Evolutionary conservation across 2,797 vertebrate species (phyloP), one percentile per base, ranked within the genome.

Genomic region (Neopelma chrysocephalum): DNA sequence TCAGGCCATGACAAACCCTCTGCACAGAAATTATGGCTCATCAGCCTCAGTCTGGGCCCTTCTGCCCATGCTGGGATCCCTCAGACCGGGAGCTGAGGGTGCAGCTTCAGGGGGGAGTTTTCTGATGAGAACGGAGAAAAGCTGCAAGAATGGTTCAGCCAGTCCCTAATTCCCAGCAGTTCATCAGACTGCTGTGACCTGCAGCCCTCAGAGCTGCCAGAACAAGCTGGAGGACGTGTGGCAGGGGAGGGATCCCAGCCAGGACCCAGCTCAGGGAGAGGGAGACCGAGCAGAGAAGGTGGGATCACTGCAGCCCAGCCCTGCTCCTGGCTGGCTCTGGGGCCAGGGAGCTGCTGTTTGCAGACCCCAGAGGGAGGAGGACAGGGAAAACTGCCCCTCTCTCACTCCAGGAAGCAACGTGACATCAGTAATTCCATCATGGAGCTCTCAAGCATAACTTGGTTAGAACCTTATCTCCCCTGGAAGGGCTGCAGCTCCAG

Each of bases 371-470:
- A 47, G 75, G 40, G 56, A 54, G 22, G 18, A 21, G 19, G 26
- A 7, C 15, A 48, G 29, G 19, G 13, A 17, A 72, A 29, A 47
- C 1, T 4, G 12, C 20, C 6, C 58, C 72, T n/a, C 25, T 17
- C 50, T n/a, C 7, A 4, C 75, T 34, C 19, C 68, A 51, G 83
- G 56, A 51, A 70, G 71, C 5, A 32, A 38, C 4, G 29, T 92
- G 76, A 43, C 80, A 47, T 61, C 83, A 27, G 48, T 84, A 84
- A 96, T 96, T 88, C 23, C 88, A 96, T 92, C 93, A 77, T 84
- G 85, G 64, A 92, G 93, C 96, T 96, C 75, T 96, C 95, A 94
- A 76, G 72, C 87, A 22, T 94, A 90, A 95, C 96, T 87, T 53
- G 20, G 80, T 97, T 96, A 85, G 82, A 65, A 38, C 48, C 84